phyloP scores from a whole-genome alignment of 2,888 invertebrate species.

The Crematogaster levior region DNA sequence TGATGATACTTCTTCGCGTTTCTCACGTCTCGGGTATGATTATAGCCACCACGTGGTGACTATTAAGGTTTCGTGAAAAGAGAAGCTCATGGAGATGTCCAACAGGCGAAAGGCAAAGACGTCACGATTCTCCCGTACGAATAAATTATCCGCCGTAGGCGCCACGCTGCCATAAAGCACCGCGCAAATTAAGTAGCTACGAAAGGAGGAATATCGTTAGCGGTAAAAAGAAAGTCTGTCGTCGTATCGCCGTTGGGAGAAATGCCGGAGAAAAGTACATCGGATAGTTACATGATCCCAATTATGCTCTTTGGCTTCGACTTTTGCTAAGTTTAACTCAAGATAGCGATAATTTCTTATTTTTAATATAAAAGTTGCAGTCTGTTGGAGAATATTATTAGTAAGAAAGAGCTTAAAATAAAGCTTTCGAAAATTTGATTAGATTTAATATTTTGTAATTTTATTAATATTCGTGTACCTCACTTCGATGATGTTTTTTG shows the following conservation, averaged over 20 bases:
- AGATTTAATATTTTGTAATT: not conserved
- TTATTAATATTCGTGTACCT: not conserved
- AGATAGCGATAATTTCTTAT: not conserved
- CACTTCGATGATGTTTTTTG: not conserved
- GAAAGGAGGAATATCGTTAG: conserved; percentile 59
- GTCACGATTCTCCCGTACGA: conserved; percentile 33
- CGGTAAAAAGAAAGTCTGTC: conserved; percentile 50
- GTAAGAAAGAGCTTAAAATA: not conserved
- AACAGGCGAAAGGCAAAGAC: not conserved
- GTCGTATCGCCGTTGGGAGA: conserved; percentile 35
- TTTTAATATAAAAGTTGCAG: not conserved
- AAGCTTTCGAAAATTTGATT: not conserved
- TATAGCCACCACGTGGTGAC: conserved; percentile 67
- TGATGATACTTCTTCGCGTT: conserved; percentile 67
- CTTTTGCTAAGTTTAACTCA: not conserved
- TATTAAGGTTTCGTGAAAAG: conserved; percentile 69
- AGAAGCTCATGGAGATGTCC: conserved; percentile 14
- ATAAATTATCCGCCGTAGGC: conserved; percentile 69
- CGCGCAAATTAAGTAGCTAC: conserved; percentile 72
- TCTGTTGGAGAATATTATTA: not conserved
- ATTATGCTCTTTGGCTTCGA: not conserved
- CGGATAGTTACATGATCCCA: conserved; percentile 1
- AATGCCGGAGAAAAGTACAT: conserved; percentile 21
- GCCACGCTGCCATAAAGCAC: conserved; percentile 68
- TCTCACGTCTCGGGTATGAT: conserved; percentile 72